phyloP scores from a whole-genome alignment of 2,797 vertebrate species.

The Setipinna tenuifilis region DNA sequence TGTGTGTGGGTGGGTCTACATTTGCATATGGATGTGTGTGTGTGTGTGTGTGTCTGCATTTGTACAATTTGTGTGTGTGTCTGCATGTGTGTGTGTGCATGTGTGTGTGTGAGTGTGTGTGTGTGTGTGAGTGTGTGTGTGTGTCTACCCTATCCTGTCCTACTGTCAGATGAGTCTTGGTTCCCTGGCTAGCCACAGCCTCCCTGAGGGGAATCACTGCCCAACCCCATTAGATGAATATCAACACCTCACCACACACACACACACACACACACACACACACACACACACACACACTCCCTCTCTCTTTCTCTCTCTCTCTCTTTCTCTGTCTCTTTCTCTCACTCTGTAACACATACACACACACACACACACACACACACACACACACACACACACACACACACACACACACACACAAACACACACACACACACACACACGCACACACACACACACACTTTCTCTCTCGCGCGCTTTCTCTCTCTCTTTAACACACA shows the following conservation, averaged over 20 bases:
- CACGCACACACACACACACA: slow-evolving; percentile 22
- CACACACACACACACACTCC: neutral
- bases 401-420: slow-evolving; percentile 45
- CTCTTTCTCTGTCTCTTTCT: no score
- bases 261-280: neutral
- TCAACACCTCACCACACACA: neutral
- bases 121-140: neutral
- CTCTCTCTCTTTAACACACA: no score
- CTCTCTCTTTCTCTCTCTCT: no score
- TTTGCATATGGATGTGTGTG: neutral
- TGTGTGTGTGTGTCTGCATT: neutral
- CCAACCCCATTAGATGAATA: slow-evolving; percentile 9
- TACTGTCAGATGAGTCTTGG: slow-evolving; percentile 6
- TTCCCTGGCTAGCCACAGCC: neutral
- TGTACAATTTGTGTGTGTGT: no score
- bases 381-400: slow-evolving; percentile 45
- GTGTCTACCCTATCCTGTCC: neutral
- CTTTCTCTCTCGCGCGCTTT: no score
- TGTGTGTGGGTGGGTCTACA: neutral
- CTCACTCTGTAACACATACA: no score
- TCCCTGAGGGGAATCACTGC: slow-evolving; percentile 10
- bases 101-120: neutral
- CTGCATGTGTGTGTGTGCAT: neutral
- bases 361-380: slow-evolving; percentile 43
- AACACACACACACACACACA: slow-evolving; percentile 42